Evolutionary conservation across 2,113 vertebrate species (phyloP).

Genomic region (Silurus meridionalis): DNA sequence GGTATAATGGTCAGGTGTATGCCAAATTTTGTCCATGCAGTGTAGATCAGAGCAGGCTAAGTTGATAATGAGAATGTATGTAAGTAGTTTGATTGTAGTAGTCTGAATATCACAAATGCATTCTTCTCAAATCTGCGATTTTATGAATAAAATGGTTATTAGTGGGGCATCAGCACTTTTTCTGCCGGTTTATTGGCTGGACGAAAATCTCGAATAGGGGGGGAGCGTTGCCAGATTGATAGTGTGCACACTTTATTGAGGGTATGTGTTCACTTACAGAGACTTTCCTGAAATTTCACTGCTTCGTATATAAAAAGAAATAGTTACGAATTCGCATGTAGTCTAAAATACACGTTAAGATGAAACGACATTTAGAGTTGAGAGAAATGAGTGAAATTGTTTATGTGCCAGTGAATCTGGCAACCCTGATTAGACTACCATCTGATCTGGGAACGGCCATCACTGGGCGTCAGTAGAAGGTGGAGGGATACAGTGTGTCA

Average conservation of each 20-base stretch:
- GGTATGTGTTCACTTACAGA: background rate
- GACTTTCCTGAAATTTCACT: background rate
- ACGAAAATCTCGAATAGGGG: background rate
- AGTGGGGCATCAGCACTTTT: too few species aligned
- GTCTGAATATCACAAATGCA: too few species aligned
- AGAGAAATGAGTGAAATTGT: background rate
- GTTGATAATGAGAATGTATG: too few species aligned
- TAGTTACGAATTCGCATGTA: too few species aligned
- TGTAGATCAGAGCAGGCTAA: too few species aligned
- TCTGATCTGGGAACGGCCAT: slow-evolving; percentile 43
- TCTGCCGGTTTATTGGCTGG: background rate
- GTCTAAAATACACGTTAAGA: too few species aligned
- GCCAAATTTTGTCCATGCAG: too few species aligned
- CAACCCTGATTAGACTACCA: background rate
- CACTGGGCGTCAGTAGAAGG: slow-evolving; percentile 18
- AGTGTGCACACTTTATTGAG: too few species aligned
- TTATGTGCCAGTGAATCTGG: background rate
- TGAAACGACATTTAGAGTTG: background rate
- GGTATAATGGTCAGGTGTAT: too few species aligned
- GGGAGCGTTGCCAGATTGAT: background rate
- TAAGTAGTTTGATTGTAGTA: too few species aligned
- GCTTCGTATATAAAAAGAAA: background rate
- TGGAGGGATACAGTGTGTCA: slow-evolving; percentile 15
- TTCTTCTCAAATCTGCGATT: background rate
- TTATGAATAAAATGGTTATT: background rate